phyloP scores from a whole-genome alignment of 1,140 invertebrate genomes.

The Odontomachus brunneus region DNA sequence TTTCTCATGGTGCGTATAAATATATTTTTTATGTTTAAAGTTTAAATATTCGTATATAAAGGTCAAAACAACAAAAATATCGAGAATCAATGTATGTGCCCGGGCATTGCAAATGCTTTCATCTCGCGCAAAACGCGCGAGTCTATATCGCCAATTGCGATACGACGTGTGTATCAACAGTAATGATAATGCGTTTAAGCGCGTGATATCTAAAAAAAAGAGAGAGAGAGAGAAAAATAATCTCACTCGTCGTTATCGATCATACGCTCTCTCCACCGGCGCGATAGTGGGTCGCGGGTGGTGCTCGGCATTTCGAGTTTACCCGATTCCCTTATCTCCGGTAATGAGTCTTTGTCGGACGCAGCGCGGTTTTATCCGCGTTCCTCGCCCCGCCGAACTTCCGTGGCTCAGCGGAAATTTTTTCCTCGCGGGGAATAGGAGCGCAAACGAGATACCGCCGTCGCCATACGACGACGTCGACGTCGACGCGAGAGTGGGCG shows the following conservation, averaged over 20 bases:
- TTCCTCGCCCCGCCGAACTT: conserved; percentile 25
- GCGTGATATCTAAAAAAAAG: conserved; percentile 10
- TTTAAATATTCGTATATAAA: too few relatives aligned
- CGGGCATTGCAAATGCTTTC: too few relatives aligned
- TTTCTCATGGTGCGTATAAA: too few relatives aligned
- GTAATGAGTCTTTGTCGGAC: conserved; percentile 40
- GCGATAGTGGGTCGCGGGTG: conserved; percentile 14
- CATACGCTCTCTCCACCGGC: conserved; percentile 24
- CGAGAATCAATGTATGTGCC: too few relatives aligned
- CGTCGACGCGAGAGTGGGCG: conserved; percentile 22
- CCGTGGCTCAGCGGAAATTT: conserved; percentile 41
- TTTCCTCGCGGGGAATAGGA: conserved; percentile 24
- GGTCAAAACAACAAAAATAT: too few relatives aligned
- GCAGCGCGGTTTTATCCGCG: conserved; percentile 30
- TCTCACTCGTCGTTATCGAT: conserved; percentile 42
- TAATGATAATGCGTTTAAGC: conserved; percentile 35
- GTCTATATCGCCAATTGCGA: too few relatives aligned
- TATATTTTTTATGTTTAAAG: too few relatives aligned
- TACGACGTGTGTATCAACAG: neutral
- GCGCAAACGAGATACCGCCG: conserved; percentile 51
- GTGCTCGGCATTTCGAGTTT: conserved; percentile 48
- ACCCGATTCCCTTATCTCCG: conserved; percentile 45
- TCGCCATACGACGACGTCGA: neutral
- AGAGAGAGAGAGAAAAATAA: too few relatives aligned
- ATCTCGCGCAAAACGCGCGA: too few relatives aligned